These are phyloP conservation scores for Paracentrotus lividus DNA, from an alignment of 53 echinoderm and acorn worm genomes.

Conservation along the genomic window DNA sequence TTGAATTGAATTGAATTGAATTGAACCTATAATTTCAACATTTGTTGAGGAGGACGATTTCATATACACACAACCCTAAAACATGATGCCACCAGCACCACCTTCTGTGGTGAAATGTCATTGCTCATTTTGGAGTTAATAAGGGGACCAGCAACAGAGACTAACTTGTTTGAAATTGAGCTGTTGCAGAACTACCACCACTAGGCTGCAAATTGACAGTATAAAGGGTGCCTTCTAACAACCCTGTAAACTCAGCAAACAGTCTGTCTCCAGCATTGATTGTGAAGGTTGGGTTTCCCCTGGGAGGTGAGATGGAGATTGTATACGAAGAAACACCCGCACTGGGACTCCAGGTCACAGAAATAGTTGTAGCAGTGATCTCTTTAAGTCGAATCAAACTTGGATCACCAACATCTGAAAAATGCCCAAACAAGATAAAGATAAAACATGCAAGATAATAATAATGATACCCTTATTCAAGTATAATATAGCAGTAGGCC, in stretches of 20 bases:
- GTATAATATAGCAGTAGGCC: too few species aligned
- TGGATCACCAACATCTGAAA: constrained; percentile 11
- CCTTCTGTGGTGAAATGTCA: too few species aligned
- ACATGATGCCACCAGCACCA: too few species aligned
- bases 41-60: too few species aligned
- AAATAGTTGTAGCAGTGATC: constrained; percentile 16
- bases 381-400: constrained; percentile 7
- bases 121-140: too few species aligned
- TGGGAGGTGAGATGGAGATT: not conserved
- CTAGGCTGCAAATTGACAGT: not conserved
- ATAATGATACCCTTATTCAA: too few species aligned
- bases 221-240: constrained; percentile 27
- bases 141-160: too few species aligned
- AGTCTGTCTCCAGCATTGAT: not conserved
- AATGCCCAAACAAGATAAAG: not conserved
- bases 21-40: too few species aligned
- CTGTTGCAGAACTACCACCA: not conserved
- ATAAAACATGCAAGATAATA: too few species aligned
- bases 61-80: too few species aligned
- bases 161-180: constrained; percentile 34
- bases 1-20: too few species aligned
- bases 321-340: not conserved
- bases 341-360: constrained; percentile 41
- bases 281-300: not conserved
- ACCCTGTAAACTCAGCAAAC: not conserved